A percentile compares a stretch with the other conserved stretches of the same genome.
Evolutionary conservation across 2,113 vertebrate species (phyloP).

Genomic region (Paradoxurus hermaphroditus): DNA sequence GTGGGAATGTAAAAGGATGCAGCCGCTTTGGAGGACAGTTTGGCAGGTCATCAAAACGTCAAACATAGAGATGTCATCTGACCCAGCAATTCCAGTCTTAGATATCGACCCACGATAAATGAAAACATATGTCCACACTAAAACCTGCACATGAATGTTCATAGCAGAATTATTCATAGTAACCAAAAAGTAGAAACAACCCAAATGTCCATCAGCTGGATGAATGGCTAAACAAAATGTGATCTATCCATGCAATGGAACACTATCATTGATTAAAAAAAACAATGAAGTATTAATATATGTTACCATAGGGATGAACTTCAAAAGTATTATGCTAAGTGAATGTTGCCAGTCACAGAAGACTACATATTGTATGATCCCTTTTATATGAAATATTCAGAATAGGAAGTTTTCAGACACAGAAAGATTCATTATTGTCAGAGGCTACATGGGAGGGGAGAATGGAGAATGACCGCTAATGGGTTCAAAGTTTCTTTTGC

Average conservation of each 20-base stretch:
- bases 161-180: not conserved
- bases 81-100: not conserved
- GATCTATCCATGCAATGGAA: not conserved
- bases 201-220: not conserved
- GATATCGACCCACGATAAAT: not conserved
- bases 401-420: not conserved
- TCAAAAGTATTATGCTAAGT: not conserved
- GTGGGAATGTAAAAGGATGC: not conserved
- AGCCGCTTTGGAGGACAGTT: not conserved
- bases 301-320: not conserved
- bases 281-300: not conserved
- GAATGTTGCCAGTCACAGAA: not conserved
- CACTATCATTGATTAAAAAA: not conserved
- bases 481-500: not conserved
- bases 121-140: not conserved
- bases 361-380: not conserved
- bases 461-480: not conserved
- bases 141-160: not conserved
- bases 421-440: not conserved
- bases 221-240: not conserved
- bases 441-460: too few species aligned
- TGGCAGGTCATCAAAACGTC: not conserved
- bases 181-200: not conserved
- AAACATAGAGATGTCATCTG: not conserved
- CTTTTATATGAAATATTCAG: not conserved